phyloP scores from a whole-genome alignment of 2,797 vertebrate genomes.

The Halcyon leucocephala region DNA sequence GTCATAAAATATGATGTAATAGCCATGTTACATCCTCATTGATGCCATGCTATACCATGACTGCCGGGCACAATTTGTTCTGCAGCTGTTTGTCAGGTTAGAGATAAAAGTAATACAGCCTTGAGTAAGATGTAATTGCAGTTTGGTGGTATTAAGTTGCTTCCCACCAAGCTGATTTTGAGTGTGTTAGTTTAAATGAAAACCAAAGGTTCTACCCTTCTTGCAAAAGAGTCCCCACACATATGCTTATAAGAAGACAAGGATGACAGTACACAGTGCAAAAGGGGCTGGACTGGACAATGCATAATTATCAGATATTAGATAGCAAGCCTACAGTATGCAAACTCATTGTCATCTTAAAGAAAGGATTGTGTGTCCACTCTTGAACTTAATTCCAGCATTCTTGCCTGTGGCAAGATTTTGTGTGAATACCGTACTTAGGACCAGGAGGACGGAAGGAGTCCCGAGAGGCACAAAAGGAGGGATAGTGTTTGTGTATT shows the following conservation, averaged over 20 bases:
- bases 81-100: neutral
- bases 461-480: neutral
- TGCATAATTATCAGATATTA: neutral
- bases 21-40: neutral
- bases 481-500: neutral
- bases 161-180: neutral
- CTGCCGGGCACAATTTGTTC: neutral
- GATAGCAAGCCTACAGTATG: neutral
- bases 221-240: neutral
- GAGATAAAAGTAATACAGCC: neutral
- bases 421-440: neutral
- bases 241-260: neutral
- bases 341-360: neutral
- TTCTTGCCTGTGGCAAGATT: neutral
- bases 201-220: neutral
- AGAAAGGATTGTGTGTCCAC: neutral
- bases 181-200: neutral
- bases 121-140: neutral
- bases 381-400: neutral
- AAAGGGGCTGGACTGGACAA: neutral
- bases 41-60: neutral
- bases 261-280: neutral
- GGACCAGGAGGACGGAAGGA: neutral
- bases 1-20: neutral
- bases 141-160: neutral